phyloP scores from a whole-genome alignment of 2,113 vertebrate species.

The Phaethon lepturus region DNA sequence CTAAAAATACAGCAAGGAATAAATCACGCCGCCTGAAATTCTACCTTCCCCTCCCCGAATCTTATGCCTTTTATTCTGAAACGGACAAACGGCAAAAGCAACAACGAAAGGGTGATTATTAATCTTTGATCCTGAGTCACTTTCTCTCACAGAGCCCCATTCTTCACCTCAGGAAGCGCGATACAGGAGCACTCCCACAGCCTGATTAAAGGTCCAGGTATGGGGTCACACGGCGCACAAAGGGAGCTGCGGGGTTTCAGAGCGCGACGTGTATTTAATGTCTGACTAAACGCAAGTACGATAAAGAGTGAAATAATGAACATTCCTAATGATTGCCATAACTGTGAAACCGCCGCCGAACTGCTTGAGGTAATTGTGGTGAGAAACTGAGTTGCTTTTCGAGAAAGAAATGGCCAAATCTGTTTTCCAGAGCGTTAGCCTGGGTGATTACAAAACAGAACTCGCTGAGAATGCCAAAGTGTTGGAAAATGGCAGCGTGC shows the following conservation, averaged over 20 bases:
- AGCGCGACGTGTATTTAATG: slow-evolving; percentile 1
- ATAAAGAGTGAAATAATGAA: not conserved
- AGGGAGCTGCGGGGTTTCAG: not conserved
- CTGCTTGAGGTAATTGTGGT: not conserved
- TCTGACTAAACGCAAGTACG: not conserved
- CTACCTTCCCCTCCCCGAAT: not conserved
- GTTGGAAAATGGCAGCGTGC: slow-evolving; percentile 20
- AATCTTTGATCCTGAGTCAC: slow-evolving; percentile 67
- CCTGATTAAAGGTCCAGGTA: slow-evolving; percentile 68
- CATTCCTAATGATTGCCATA: slow-evolving; percentile 11
- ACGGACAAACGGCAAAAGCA: slow-evolving; percentile 23
- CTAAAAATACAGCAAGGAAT: not conserved
- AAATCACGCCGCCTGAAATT: not conserved
- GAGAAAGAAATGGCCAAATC: slow-evolving; percentile 30
- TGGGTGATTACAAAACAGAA: slow-evolving; percentile 40
- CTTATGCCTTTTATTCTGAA: slow-evolving; percentile 40
- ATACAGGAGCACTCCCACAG: slow-evolving; percentile 57
- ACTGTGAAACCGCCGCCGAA: not conserved
- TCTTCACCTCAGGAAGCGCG: slow-evolving; percentile 53
- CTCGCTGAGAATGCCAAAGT: not conserved
- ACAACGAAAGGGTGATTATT: slow-evolving; percentile 54
- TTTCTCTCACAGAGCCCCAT: slow-evolving; percentile 56
- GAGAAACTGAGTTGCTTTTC: not conserved
- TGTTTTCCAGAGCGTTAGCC: slow-evolving; percentile 16
- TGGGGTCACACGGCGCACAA: slow-evolving; percentile 53